Percentiles rank a stretch among this genome's conserved stretches.
Evolutionary conservation across 2,888 invertebrate species (phyloP).

Genomic region (Drosophila setosimentum): DNA sequence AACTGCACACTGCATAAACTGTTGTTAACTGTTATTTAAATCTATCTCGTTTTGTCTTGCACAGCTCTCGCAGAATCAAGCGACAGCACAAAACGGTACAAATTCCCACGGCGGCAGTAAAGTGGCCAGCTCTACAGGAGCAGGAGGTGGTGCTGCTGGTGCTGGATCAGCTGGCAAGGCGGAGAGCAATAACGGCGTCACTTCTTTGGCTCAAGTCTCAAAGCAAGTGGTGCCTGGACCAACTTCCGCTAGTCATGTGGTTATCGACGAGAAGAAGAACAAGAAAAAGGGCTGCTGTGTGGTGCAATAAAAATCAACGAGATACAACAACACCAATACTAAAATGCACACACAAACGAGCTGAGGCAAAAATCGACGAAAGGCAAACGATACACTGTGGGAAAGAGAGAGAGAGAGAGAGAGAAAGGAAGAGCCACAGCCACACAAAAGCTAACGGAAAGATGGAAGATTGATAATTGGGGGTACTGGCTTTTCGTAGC

Average conservation of each 20-base stretch:
- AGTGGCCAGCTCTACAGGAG: conserved; percentile 66
- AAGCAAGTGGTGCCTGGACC: conserved; percentile 90
- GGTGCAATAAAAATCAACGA: conserved; percentile 89
- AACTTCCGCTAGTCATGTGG: conserved; percentile 95
- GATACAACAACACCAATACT: conserved; percentile 23
- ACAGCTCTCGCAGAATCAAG: conserved; percentile 84
- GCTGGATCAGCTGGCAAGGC: conserved; percentile 66
- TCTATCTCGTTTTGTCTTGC: conserved; percentile 24
- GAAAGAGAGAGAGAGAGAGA: neutral
- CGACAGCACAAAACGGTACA: conserved; percentile 85
- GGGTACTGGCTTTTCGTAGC: conserved; percentile 4
- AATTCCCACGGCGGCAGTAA: conserved; percentile 83
- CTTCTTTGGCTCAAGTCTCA: conserved; percentile 85
- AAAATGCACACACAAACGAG: conserved; percentile 16
- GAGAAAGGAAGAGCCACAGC: conserved; percentile 1
- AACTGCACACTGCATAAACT: neutral
- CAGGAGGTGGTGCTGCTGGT: conserved; percentile 28
- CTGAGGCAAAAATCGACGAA: conserved; percentile 13
- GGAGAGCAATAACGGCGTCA: conserved; percentile 79
- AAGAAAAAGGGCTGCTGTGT: conserved; percentile 98
- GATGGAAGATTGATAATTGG: neutral
- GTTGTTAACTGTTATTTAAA: neutral
- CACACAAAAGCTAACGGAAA: neutral
- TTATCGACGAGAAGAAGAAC: conserved; percentile 93
- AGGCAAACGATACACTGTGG: conserved; percentile 16